Evolutionary conservation across 1,140 invertebrate species (phyloP), one percentile per base, ranked within the genome.

Genomic region (Pseudomyrmex gracilis): DNA sequence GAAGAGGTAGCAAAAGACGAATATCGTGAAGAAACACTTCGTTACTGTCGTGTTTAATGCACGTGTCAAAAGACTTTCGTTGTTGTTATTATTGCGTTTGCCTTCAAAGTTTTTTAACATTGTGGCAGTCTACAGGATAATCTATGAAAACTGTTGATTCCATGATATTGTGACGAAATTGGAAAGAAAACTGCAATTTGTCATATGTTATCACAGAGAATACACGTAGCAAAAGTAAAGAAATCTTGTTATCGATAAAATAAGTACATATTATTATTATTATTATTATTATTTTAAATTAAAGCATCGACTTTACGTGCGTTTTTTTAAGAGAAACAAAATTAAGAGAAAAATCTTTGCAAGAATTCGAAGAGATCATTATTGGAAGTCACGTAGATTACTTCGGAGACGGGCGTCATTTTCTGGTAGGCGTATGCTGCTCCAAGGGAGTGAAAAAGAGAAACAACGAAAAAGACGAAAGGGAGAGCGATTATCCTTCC

Each of bases 401-500:
- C 66, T 91, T 90, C 91, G 88, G 91, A 88, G 91, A 89, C 90
- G 90, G 92, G 90, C 87, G 91, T 92, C 90, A 93, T 94, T 94
- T 94, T 92, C 93, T 92, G 89, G 92, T 93, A 91, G 93, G 93
- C 93, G 93, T 93, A 88, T 90, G 91, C 92, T 87, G 61, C 24
- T 66, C 22, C 63, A 17, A 73, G 43, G 57, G 80, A 24, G 61
- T 80, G 73, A 78, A 53, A 17, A 22, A 55, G 45, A 57, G 22
- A 82, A 63, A 74, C 68, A 70, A 53, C 47, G 78, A 82, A 34
- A 63, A 82, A 47, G 15, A 58, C 58, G 66, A 67, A 45, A 45
- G 74, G 51, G 49, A 63, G 80, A 58, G 58, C 63, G 57, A 82
- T 53, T 73, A 86, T 68, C 85, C 58, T 82, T 47, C 53, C 77